Evolutionary conservation across 2,888 invertebrate genomes (phyloP), one percentile per base, ranked within the genome.

Genomic region (Zeuzera pyrina): DNA sequence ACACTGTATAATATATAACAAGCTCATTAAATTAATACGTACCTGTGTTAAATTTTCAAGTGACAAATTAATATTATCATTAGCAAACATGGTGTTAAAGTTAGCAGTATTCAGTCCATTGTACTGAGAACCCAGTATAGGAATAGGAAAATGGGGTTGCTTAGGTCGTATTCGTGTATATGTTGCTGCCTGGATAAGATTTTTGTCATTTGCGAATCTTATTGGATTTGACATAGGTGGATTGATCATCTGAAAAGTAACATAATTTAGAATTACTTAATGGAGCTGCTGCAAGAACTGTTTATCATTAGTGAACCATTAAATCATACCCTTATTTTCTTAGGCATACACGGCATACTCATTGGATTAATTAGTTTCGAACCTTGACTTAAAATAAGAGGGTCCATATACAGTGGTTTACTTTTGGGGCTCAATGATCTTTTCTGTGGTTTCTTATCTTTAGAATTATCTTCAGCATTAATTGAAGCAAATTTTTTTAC

Each of bases 401-500:
- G 71, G 45, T 69, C 72, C 5, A 74, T 54, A 2, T 49, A 38
- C 19, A 54, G 31, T 15, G 57, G 21, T 48, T 69, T 72, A 16
- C 39, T 43, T 46, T 67, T 73, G n/a, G 76, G 76, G 45, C 72
- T 77, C 11, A 48, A 49, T 12, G 74, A 45, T 36, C 79, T 57
- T 36, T 83, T 83, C 27, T 46, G 51, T 1, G 63, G 34, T 43
- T 72, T 79, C 43, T 66, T 78, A 2, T 76, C 72, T 12, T 15
- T 10, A 4, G 38, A 29, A 13, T 47, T 27, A 0, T 76, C 73
- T 21, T 74, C 72, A 19, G 52, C 7, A 52, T 52, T 62, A 1
- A 81, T 68, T 3, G 78, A 66, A 28, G 83, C 83, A 65, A 83
- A 83, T 39, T 83, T 81, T 50, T 79, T 83, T 1, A 83, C 83